Base-by-base conservation (phyloP, 1,140 invertebrate genomes). In the Vanessa atalanta region DNA sequence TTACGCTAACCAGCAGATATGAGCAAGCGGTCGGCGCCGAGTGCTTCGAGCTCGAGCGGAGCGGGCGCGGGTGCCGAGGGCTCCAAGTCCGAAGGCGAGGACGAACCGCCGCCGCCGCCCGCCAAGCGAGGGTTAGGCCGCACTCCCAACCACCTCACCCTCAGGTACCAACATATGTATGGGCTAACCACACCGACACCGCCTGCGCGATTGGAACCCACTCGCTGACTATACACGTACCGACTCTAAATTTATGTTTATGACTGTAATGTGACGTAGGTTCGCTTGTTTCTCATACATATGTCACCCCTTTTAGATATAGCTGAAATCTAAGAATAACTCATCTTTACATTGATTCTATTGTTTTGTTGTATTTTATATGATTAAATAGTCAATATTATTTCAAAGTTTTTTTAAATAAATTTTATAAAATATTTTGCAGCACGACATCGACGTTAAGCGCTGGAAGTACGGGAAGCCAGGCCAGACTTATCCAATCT, bases 401-500 rank as follows among this genome's bases (percentile, higher is more conserved):
- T 48, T 64, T 61, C 60, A 60, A 68, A 9, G 7, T 8, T 43
- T 43, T 53, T 53, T n/a, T 15, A 5, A 53, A n/a, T n/a, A 5
- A 12, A 2, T 12, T 65, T 47, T 57, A n/a, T 63, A 9, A 37
- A 55, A 53, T 14, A 1, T 61, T 77, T 87, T 88, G 61, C 91
- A 97, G 97, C 93, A 98, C 97, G 79, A 97, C 97, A 73, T 98
- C 97, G 72, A 98, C 98, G 13, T 95, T 98, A 86, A 98, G 97
- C 76, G 97, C 97, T 73, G 97, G 98, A 80, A 98, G 97, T 90
- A 98, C 97, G 60, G 97, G 97, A 80, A 98, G 97, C 86, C 97
- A 98, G 90, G 98, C 98, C 20, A 95, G 97, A 83, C 95, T 99
- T 76, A 98, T 98, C 86, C 97, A 98, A 93, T 97, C 97, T 72